phyloP scores from a whole-genome alignment of 2,888 invertebrate genomes.

The Apantesis nais region DNA sequence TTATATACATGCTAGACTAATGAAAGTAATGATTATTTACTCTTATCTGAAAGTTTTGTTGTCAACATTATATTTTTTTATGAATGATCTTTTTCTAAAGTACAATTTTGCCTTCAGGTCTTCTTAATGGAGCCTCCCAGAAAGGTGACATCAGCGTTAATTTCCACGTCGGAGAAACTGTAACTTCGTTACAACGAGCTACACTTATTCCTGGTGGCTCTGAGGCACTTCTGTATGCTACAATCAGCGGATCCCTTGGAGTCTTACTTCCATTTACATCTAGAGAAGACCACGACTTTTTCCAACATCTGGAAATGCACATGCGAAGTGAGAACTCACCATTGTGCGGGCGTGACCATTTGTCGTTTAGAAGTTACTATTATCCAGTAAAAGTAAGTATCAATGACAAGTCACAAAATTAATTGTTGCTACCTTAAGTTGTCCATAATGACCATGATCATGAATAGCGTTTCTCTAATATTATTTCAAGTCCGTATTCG shows the following conservation, averaged over 20 bases:
- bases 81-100: background rate
- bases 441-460: background rate
- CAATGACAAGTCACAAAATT: background rate
- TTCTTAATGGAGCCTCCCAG: constrained; percentile 98
- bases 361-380: constrained; percentile 98
- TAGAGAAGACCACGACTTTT: constrained; percentile 99
- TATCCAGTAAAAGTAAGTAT: constrained; percentile 95
- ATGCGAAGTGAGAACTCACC: constrained; percentile 99
- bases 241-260: constrained; percentile 96
- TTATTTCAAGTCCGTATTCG: too few species aligned
- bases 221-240: constrained; percentile 98
- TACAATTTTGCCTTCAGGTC: constrained; percentile 82
- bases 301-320: constrained; percentile 99
- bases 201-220: constrained; percentile 99
- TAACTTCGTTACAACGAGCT: constrained; percentile 97
- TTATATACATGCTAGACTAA: constrained; percentile 86
- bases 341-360: constrained; percentile 98
- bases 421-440: background rate
- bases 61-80: too few species aligned
- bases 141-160: constrained; percentile 97
- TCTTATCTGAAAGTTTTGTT: constrained; percentile 55
- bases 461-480: background rate
- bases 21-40: constrained; percentile 78
- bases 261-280: constrained; percentile 97
- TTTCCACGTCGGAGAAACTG: constrained; percentile 98